phyloP scores from a whole-genome alignment of 2,888 invertebrate genomes.

The Mythimna albipuncta region DNA sequence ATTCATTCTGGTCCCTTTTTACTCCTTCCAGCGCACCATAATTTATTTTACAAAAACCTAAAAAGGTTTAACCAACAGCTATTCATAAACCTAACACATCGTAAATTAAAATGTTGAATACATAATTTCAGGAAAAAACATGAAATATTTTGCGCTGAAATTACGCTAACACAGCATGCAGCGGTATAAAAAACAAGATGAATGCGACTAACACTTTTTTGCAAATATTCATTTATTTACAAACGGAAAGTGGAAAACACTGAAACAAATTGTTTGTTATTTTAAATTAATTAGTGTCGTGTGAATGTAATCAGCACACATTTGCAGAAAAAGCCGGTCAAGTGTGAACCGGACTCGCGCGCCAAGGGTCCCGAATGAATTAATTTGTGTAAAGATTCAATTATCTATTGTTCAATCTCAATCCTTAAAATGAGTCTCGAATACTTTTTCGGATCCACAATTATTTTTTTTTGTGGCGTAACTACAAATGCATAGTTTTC shows the following conservation, averaged over 20 bases:
- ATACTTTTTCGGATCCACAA: too few relatives aligned
- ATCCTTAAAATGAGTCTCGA: too few relatives aligned
- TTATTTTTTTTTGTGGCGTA: too few relatives aligned
- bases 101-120: slow-evolving; percentile 57
- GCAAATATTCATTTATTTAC: slow-evolving; percentile 1
- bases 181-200: slow-evolving; percentile 18
- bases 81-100: slow-evolving; percentile 53
- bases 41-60: slow-evolving; percentile 36
- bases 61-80: slow-evolving; percentile 26
- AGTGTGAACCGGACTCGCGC: too few relatives aligned
- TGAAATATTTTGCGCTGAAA: slow-evolving; percentile 41
- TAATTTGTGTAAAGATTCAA: too few relatives aligned
- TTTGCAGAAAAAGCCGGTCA: too few relatives aligned
- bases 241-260: neutral
- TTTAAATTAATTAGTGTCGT: neutral
- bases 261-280: neutral
- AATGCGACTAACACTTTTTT: slow-evolving; percentile 8
- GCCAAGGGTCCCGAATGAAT: too few relatives aligned
- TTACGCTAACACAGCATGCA: slow-evolving; percentile 25
- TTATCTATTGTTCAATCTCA: too few relatives aligned
- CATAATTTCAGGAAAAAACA: slow-evolving; percentile 41
- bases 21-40: slow-evolving; percentile 17
- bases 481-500: too few relatives aligned
- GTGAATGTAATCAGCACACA: too few relatives aligned
- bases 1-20: neutral